Conservation (phyloP, 1,140 invertebrate genomes). For the Aphidius gifuensis region DNA sequence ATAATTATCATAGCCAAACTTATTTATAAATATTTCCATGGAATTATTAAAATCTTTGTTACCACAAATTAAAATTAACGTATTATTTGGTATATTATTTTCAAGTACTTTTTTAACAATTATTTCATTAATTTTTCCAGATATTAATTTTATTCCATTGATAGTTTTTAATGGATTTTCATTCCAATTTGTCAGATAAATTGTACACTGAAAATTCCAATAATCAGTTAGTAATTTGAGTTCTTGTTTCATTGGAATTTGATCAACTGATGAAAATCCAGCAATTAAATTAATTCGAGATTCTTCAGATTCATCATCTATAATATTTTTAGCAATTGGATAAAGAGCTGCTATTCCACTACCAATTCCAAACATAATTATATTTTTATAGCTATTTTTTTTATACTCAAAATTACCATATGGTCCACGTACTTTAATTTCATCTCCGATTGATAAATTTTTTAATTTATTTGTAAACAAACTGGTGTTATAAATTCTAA, state of each 20-base stretch:
- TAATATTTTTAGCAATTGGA: constrained; percentile 52
- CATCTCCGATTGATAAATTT: constrained; percentile 47
- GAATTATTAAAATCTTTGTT: constrained; percentile 41
- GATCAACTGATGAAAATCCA: constrained; percentile 50
- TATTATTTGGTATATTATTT: constrained; percentile 25
- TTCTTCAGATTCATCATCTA: constrained; percentile 59
- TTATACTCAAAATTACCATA: constrained; percentile 59
- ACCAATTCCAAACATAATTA: constrained; percentile 61
- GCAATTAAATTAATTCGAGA: constrained; percentile 54
- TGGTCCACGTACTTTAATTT: constrained; percentile 58
- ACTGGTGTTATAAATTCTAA: constrained; percentile 60
- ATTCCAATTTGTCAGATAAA: constrained; percentile 52
- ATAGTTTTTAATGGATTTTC: constrained; percentile 22
- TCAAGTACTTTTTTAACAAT: constrained; percentile 30
- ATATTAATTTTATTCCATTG: constrained; percentile 38
- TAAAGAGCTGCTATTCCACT: constrained; percentile 64
- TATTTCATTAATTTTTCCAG: constrained; percentile 31
- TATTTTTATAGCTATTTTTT: constrained; percentile 48
- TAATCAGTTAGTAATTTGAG: constrained; percentile 53
- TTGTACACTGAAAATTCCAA: constrained; percentile 61
- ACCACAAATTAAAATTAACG: constrained; percentile 48
- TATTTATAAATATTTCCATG: constrained; percentile 28
- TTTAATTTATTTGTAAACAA: constrained; percentile 54
- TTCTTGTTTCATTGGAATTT: constrained; percentile 56
- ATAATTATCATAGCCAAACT: constrained; percentile 33